Evolutionary conservation across 2,113 vertebrate genomes (phyloP), one percentile per base, ranked within the genome.

Genomic region (Ptilorrhoa leucosticta): DNA sequence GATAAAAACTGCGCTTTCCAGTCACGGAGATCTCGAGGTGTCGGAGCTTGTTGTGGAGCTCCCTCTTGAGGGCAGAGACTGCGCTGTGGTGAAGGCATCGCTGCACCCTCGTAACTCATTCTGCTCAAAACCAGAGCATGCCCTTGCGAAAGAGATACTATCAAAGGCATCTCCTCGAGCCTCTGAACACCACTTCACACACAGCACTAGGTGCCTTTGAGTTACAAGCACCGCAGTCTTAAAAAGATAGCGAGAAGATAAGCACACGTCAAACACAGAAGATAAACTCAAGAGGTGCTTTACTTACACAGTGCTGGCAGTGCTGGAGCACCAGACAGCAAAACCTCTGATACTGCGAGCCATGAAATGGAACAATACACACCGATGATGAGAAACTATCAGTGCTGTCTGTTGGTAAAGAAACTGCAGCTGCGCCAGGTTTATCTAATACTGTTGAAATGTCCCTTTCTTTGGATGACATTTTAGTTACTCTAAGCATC

Each of bases 51-150:
- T 87, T 45, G 72, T 63, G 87, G 92, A 96, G 97, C 97, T 94
- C 97, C 97, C 97, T 94, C 97, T 95, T 30, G 80, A 96, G 97
- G 94, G 75, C 37, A 37, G 13, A 92, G n/a, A 2, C 48, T 33
- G 28, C 64, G 28, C 72, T 7, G 4, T 3, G 14, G 3, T 33
- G 5, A 58, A 61, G 39, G 48, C 64, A 69, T 1, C 4, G 35
- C 80, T 45, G 51, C 7, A 44, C 3, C 35, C 56, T 87, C 19
- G 0, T 2, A 35, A 28, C 31, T 4, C 21, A 13, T n/a, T 9
- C 63, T 66, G 42, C 47, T 42, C 83, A 22, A 58, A 77, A 35
- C 4, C 6, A 54, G 11, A 63, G n/a, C 18, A 1, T 3, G 40
- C 28, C 76, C 60, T 45, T 63, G 60, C 54, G 58, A 13, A n/a